Evolutionary conservation across 53 echinoderm and acorn worm species (phyloP), one percentile per base, ranked within the genome.

Genomic region (Actinopyga echinites): DNA sequence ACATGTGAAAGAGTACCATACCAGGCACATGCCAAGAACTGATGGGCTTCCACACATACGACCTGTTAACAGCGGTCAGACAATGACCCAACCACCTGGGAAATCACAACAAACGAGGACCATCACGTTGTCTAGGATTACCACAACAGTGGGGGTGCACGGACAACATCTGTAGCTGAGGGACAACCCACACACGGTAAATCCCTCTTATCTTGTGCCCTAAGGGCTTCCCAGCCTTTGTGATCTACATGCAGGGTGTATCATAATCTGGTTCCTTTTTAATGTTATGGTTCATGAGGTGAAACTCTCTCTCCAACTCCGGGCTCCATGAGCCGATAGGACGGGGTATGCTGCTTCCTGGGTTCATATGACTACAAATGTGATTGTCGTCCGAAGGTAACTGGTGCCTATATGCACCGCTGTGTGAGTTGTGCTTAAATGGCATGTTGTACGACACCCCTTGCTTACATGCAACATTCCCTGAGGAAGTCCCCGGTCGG

Each of bases 251-350:
- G 42, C 81, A 80, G 12, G 81, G 40, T 6, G 60, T 29, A 30
- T 80, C 81, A 62, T 80, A 80, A 42, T 80, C 81, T 42, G 81
- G 60, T 33, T 80, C 81, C 62, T 62, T 38, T 36, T 80, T 80
- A 11, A 80, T 80, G 25, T 40, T 80, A 19, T 24, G 60, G 38
- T 34, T 62, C 31, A 80, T n/a, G 22, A 80, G 35, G 13, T 59
- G 81, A 24, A 61, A 59, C 23, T 59, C 60, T 25, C 81, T 38
- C 23, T 80, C 81, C 1, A 80, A n/a, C 26, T 80, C 81, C 7
- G 81, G 62, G 43, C 63, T 38, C 81, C 81, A 80, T 4, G 81
- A 61, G 57, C 34, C 38, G 21, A 37, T 25, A 8, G 60, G 60
- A 80, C 35, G 60, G 63, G 35, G 60, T 61, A 38, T 38, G n/a